These are phyloP conservation scores for Chloroclysta siterata DNA, from an alignment of 2,888 invertebrate species.

Conservation along the genomic window DNA sequence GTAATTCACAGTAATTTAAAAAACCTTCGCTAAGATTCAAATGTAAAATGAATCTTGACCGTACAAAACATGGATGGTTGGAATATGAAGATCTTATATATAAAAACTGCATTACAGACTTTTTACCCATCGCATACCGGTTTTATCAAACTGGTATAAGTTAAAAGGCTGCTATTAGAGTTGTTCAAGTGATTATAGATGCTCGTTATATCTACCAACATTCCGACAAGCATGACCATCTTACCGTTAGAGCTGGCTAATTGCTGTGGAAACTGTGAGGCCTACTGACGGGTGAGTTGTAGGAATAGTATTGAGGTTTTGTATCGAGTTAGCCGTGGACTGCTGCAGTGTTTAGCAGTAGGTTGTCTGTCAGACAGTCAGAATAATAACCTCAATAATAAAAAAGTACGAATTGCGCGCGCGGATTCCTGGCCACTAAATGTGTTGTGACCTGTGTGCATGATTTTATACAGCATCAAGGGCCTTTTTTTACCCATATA, in stretches of 20 bases:
- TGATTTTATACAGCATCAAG: too few species aligned
- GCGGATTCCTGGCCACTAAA: too few species aligned
- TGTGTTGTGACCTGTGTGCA: too few species aligned
- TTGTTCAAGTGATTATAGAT: constrained; percentile 18
- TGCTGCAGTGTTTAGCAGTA: too few species aligned
- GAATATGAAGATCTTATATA: background rate
- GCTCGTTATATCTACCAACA: constrained; percentile 18
- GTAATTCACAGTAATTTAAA: too few species aligned
- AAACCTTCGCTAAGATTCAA: background rate
- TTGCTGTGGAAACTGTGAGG: constrained; percentile 21
- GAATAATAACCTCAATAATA: too few species aligned
- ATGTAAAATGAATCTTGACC: background rate
- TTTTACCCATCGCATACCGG: constrained; percentile 12
- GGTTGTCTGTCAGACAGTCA: too few species aligned
- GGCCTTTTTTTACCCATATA: too few species aligned
- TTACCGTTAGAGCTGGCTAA: constrained; percentile 17
- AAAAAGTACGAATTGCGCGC: too few species aligned
- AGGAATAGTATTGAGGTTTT: constrained; percentile 5
- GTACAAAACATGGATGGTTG: too few species aligned
- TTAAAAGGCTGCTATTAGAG: constrained; percentile 17
- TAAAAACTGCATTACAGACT: constrained; percentile 10
- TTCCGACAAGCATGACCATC: constrained; percentile 25
- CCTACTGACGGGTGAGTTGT: constrained; percentile 17
- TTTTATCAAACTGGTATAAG: constrained; percentile 18
- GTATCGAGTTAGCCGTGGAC: background rate